Base-by-base conservation (phyloP, 2,797 vertebrate species). In the Acrossocheilus wenchowensis region DNA sequence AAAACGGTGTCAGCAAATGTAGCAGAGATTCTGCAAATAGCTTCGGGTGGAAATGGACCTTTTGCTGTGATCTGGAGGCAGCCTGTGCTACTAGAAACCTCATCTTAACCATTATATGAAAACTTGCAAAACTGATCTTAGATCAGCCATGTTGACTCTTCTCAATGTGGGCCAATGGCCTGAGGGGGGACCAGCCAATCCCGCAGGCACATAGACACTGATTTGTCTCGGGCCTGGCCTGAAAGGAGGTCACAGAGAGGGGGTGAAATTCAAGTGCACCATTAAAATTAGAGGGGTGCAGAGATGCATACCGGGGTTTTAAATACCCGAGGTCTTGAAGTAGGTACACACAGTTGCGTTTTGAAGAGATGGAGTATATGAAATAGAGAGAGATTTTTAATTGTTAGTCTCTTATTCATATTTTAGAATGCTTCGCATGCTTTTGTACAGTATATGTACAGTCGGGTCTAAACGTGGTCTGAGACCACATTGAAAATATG, bases 241-340 rank as follows among this genome's bases (percentile, higher is more conserved):
- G 91, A 90, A 91, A 92, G 81, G 78, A 90, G 86, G 91, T 89
- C 90, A 85, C 88, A 88, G 77, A 6, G 2, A 77, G 57, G 73
- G 77, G 92, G 90, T 94, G 93, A 95, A 95, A 95, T 93, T 91
- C 82, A 94, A 95, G 90, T 92, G 93, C 88, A 83, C 88, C 91
- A 93, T 66, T 95, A 95, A 94, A 95, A 93, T 95, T 94, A 94
- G 94, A 94, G 91, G 87, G 78, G 92, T 85, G 60, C 89, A 87
- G 90, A 87, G 87, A 90, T 91, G 91, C 92, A 93, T 92, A 85
- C 89, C 89, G 90, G 91, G 89, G 90, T 93, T 94, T 91, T 86
- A 94, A 93, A 94, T 94, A 89, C 89, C 82, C 66, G 62, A 83
- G 91, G 91, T 91, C 90, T 89, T 92, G 54, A 82, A 87, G 88